Evolutionary conservation across 1,140 invertebrate species (phyloP).

Genomic region (Ostrea edulis): DNA sequence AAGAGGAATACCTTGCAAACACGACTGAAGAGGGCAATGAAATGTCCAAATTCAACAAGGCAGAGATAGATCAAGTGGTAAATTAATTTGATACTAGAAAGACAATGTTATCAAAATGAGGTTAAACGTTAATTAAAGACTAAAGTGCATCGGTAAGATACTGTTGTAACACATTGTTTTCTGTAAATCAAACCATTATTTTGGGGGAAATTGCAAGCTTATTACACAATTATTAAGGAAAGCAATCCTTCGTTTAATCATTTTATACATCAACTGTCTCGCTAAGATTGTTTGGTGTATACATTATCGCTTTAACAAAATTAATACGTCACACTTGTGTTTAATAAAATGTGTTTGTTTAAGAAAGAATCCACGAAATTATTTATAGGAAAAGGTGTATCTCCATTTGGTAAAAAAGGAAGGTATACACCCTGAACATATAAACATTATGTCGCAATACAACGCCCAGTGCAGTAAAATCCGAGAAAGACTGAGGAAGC

Average conservation of each 20-base stretch:
- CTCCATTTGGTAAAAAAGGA: conserved; percentile 42
- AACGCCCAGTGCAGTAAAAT: conserved; percentile 60
- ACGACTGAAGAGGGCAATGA: conserved; percentile 68
- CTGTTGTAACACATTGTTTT: neutral
- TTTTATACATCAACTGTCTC: neutral
- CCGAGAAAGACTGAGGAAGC: conserved; percentile 49
- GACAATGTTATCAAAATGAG: neutral
- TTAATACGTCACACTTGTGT: neutral
- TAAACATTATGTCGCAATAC: conserved; percentile 64
- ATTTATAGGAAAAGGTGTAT: conserved; percentile 1
- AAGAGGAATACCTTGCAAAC: conserved; percentile 63
- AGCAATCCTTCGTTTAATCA: neutral
- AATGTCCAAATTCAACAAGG: conserved; percentile 65
- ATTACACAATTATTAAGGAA: neutral
- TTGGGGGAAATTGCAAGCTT: neutral
- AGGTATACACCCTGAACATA: conserved; percentile 34
- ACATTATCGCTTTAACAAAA: too few species aligned
- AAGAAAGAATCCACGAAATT: neutral
- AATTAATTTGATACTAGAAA: neutral
- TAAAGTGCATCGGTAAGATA: too few species aligned
- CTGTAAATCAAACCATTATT: neutral
- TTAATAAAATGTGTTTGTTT: neutral
- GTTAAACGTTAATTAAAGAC: neutral
- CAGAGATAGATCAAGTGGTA: conserved; percentile 67
- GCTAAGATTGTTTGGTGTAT: too few species aligned